Percentiles rank a stretch among this genome's conserved stretches.
Conservation (phyloP, 1,140 invertebrate genomes). For the Sitodiplosis mosellana region DNA sequence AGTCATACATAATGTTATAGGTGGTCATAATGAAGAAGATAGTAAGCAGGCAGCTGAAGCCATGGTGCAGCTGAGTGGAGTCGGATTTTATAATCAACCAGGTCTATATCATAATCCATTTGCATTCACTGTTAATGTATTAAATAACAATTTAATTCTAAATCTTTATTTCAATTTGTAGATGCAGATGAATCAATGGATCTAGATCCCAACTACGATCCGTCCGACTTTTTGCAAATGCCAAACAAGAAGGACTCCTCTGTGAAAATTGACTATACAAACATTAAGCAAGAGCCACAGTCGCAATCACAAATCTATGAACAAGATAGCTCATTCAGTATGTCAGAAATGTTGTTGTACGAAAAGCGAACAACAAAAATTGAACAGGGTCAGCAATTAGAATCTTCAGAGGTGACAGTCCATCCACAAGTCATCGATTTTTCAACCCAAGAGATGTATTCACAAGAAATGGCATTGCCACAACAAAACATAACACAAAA, state of each 20-base stretch:
- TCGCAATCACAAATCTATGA: neutral
- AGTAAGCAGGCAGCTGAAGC: constrained; percentile 67
- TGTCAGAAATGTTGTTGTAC: neutral
- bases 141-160: constrained; percentile 1
- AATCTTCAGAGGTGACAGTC: too few relatives aligned
- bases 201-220: constrained; percentile 71
- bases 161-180: neutral
- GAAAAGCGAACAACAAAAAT: neutral
- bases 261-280: too few relatives aligned
- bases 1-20: neutral
- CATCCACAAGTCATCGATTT: too few relatives aligned
- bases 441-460: too few relatives aligned
- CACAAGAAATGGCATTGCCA: too few relatives aligned
- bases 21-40: constrained; percentile 35
- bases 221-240: constrained; percentile 53
- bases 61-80: constrained; percentile 64
- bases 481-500: too few relatives aligned
- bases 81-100: constrained; percentile 44
- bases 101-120: too few relatives aligned
- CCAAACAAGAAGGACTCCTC: constrained; percentile 7
- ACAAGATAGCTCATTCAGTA: neutral
- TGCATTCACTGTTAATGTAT: constrained; percentile 6
- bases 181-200: constrained; percentile 52
- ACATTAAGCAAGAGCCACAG: neutral
- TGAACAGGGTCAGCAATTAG: too few relatives aligned